Evolutionary conservation across 2,113 vertebrate species (phyloP).

Genomic region (Hydrochoerus hydrochaeris): DNA sequence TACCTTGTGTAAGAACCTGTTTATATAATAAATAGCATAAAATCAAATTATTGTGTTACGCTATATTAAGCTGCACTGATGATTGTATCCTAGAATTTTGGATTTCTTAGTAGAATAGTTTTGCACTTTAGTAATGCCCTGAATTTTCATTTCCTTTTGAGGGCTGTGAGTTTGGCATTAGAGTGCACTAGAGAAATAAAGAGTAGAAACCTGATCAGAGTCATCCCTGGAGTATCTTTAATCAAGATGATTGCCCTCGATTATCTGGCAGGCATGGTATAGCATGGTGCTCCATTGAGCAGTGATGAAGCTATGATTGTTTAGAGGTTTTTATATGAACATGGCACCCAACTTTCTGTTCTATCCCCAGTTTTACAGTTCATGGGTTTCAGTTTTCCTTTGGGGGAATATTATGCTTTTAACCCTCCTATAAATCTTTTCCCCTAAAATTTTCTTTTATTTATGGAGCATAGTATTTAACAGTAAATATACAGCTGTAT

Average conservation of each 20-base stretch:
- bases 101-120: not conserved
- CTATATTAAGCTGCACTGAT: not conserved
- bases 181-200: conserved; percentile 35
- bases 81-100: conserved; percentile 30
- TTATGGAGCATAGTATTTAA: conserved; percentile 7
- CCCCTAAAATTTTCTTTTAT: not conserved
- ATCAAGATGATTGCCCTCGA: conserved; percentile 57
- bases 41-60: conserved; percentile 7
- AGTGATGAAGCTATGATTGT: conserved; percentile 46
- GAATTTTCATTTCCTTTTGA: not conserved
- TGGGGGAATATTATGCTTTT: not conserved
- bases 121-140: conserved; percentile 12
- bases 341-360: conserved; percentile 30
- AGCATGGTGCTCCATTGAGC: conserved; percentile 27
- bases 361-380: not conserved
- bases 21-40: not conserved
- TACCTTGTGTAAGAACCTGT: conserved; percentile 3
- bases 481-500: not conserved
- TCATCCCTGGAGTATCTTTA: conserved; percentile 53
- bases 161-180: not conserved
- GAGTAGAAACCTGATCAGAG: conserved; percentile 41
- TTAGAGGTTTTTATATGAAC: not conserved
- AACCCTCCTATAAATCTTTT: not conserved
- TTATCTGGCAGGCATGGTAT: not conserved
- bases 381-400: not conserved